Percentiles rank a stretch among this genome's conserved stretches.
Evolutionary conservation across 2,797 vertebrate genomes (phyloP).

Genomic region (Gila robusta): DNA sequence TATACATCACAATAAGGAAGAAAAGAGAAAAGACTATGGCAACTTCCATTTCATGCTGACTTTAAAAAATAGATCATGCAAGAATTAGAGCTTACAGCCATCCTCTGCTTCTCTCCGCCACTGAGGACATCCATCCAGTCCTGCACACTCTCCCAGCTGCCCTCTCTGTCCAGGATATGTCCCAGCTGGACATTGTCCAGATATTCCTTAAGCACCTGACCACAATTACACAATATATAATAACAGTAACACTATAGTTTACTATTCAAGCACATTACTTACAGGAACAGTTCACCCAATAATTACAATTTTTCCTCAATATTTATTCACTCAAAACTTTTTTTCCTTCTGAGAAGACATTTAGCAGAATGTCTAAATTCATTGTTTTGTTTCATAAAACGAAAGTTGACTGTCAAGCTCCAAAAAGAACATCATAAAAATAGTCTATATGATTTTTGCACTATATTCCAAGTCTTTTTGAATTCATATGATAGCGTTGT

Average conservation of each 20-base stretch:
- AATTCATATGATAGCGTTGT: not conserved
- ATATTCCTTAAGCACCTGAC: slow-evolving; percentile 94
- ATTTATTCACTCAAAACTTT: not conserved
- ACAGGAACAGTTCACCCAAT: not conserved
- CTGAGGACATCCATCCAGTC: slow-evolving; percentile 99
- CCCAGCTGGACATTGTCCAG: slow-evolving; percentile 95
- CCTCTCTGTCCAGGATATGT: slow-evolving; percentile 93
- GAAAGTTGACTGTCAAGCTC: not conserved
- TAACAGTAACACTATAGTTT: not conserved
- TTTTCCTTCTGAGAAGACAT: not conserved
- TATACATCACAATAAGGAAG: not conserved
- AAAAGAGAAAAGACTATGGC: not conserved
- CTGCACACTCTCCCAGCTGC: slow-evolving; percentile 92
- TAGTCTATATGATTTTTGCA: not conserved
- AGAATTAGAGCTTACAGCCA: slow-evolving; percentile 85
- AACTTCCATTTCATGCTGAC: not conserved
- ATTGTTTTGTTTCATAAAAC: not conserved
- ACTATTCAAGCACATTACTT: not conserved
- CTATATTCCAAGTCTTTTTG: not conserved
- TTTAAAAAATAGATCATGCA: not conserved
- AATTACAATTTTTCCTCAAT: not conserved
- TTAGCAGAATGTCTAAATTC: not conserved
- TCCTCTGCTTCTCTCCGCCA: slow-evolving; percentile 97
- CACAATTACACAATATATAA: slow-evolving; percentile 6
- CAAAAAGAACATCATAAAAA: not conserved